Base-by-base conservation (phyloP, 2,888 invertebrate genomes). In the Sarcophaga subvicina region DNA sequence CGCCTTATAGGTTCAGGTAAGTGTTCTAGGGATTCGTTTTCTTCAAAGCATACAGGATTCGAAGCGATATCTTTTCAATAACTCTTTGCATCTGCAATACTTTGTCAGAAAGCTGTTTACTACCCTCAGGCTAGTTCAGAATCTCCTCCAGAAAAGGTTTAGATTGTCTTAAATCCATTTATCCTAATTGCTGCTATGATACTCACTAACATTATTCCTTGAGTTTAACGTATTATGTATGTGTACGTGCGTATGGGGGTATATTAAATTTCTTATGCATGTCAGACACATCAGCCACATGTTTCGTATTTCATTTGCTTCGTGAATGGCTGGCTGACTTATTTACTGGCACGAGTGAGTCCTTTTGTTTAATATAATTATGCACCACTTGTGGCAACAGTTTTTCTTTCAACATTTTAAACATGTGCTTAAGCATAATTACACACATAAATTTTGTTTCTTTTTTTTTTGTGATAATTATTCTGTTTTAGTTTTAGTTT, bases 381-480 rank as follows among this genome's bases (percentile, higher is more conserved):
- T 79, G 25, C 62, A 59, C 45, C 72, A 72, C 80, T 77, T 77
- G 73, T 80, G 73, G 69, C 63, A 72, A 75, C 59, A 62, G 37
- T 49, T 59, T 27, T 54, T 83, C 27, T 78, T 69, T 63, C 45
- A 49, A 63, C 67, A 83, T 79, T 37, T 83, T 69, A 70, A 79
- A 70, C 69, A 83, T 84, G 37, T 80, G 80, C 75, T 76, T n/a
- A 11, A 47, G 64, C 70, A 76, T 80, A 84, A 83, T 80, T 84
- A 64, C 37, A 3, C 49, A 37, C 37, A 37, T 37, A 37, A 37
- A 37, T 37, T 37, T 37, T 37, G 37, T 37, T 37, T 37, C 10
- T 10, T 37, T 37, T 37, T 37, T 37, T 37, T 37, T 37, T 37
- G 4, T 37, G 37, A 37, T 37, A 37, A 37, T 37, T 1, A 37